phyloP scores from a whole-genome alignment of 2,888 invertebrate species.

The Tupiocoris notatus region DNA sequence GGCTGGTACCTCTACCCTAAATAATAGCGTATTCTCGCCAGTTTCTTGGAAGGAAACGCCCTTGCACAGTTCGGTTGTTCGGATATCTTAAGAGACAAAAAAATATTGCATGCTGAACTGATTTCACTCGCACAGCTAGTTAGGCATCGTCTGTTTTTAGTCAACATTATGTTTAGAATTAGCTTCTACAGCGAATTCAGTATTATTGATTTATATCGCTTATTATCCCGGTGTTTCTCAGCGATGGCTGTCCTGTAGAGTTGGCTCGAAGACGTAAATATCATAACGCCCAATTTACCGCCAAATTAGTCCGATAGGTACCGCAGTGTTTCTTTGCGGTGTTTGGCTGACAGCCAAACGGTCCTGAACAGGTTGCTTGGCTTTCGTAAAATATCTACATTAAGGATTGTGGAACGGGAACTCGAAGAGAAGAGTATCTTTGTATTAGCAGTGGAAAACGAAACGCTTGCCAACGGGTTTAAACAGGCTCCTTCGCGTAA shows the following conservation, averaged over 20 bases:
- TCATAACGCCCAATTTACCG: conserved; percentile 28
- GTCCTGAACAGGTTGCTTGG: conserved; percentile 30
- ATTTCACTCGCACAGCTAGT: no score
- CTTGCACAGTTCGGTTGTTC: no score
- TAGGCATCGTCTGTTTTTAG: no score
- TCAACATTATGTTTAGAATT: no score
- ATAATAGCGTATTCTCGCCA: no score
- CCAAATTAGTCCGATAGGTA: conserved; percentile 24
- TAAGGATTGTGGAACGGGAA: neutral
- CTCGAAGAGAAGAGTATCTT: neutral
- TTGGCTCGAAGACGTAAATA: conserved; percentile 4
- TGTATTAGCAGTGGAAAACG: neutral
- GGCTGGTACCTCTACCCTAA: no score
- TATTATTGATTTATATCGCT: no score
- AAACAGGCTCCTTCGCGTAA: neutral
- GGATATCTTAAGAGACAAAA: no score
- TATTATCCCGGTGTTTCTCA: neutral
- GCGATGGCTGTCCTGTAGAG: neutral
- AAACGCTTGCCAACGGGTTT: neutral
- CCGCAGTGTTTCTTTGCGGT: conserved; percentile 19
- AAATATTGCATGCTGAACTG: no score
- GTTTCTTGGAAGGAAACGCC: no score
- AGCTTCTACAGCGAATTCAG: no score
- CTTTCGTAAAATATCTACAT: conserved; percentile 21
- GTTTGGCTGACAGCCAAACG: conserved; percentile 19